phyloP scores from a whole-genome alignment of 2,113 vertebrate genomes.

The Lucifuga dentata region DNA sequence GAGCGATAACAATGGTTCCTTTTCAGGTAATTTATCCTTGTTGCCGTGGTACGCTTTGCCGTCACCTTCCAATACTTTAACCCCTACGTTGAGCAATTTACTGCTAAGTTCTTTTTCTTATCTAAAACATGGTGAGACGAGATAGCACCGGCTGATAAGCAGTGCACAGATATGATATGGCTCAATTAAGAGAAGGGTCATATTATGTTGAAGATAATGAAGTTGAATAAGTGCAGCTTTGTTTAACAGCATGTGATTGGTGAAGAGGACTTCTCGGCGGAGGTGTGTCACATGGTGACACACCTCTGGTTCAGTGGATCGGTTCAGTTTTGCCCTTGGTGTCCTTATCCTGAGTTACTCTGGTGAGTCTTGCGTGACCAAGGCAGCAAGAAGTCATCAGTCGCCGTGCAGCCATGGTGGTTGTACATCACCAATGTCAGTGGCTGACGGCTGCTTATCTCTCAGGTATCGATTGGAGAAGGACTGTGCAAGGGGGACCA shows the following conservation, averaged over 20 bases:
- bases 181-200: conserved; percentile 32
- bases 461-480: conserved; percentile 65
- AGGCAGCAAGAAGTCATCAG: conserved; percentile 49
- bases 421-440: conserved; percentile 70
- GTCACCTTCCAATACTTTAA: conserved; percentile 27
- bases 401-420: conserved; percentile 25
- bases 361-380: conserved; percentile 35
- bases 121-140: conserved; percentile 7
- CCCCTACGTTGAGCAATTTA: conserved; percentile 16
- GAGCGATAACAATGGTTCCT: conserved; percentile 57
- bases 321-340: conserved; percentile 12
- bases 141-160: conserved; percentile 18
- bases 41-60: conserved; percentile 10
- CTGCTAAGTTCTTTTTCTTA: background rate
- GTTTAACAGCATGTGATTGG: background rate
- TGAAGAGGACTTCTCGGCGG: background rate
- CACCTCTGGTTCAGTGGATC: background rate
- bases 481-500: conserved; percentile 35
- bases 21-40: conserved; percentile 59
- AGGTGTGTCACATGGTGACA: background rate
- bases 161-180: background rate
- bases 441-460: conserved; percentile 77
- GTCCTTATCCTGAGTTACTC: conserved; percentile 8
- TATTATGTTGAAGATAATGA: background rate
- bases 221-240: background rate